phyloP scores from a whole-genome alignment of 2,888 invertebrate species.

The Mimachlamys varia region DNA sequence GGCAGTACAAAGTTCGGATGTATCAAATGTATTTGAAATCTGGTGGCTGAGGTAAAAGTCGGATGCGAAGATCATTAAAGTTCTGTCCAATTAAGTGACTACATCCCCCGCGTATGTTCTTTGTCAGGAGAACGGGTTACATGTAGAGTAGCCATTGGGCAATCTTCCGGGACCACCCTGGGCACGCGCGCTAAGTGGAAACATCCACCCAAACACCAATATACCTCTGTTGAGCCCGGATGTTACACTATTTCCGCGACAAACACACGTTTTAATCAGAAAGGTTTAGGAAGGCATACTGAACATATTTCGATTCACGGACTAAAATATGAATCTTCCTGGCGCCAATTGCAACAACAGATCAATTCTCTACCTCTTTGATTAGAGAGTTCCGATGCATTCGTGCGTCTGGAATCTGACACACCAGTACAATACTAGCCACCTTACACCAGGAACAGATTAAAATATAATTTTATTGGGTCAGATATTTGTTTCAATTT shows the following conservation, averaged over 20 bases:
- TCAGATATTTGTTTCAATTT: not conserved
- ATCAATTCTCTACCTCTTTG: constrained; percentile 4
- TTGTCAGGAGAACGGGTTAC: not conserved
- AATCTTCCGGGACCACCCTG: constrained; percentile 18
- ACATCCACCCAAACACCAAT: not conserved
- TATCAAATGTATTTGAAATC: constrained; percentile 28
- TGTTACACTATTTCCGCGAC: not conserved
- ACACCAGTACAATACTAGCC: not conserved
- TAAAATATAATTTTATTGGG: not conserved
- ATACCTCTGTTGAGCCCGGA: not conserved
- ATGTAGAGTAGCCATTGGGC: not conserved
- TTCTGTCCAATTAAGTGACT: constrained; percentile 24
- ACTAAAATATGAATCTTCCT: constrained; percentile 21
- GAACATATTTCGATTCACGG: not conserved
- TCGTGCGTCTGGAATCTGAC: not conserved
- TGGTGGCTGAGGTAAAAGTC: not conserved
- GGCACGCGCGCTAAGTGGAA: not conserved
- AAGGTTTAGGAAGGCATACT: not conserved
- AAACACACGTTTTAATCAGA: constrained; percentile 9
- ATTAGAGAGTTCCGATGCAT: not conserved
- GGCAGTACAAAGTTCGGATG: not conserved
- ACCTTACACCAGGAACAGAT: not conserved
- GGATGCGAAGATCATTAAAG: constrained; percentile 7
- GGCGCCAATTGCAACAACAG: not conserved
- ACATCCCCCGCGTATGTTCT: constrained; percentile 4